These are phyloP conservation scores for Gadus macrocephalus DNA, from an alignment of 2,113 vertebrate genomes.

Conservation along the genomic window DNA sequence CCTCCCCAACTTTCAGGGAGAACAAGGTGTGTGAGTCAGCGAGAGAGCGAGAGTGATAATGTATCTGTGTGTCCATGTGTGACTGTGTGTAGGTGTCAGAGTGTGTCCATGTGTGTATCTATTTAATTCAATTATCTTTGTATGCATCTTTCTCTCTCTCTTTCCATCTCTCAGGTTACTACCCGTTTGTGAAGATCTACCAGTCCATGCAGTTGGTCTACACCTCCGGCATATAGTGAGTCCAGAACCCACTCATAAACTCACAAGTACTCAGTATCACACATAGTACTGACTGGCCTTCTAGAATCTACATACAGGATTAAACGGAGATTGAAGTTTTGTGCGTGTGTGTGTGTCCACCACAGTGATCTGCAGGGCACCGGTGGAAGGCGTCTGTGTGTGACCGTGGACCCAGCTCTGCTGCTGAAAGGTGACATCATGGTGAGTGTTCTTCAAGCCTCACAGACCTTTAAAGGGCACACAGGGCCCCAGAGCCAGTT, in stretches of 20 bases:
- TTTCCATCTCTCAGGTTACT: conserved; percentile 71
- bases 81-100: too few relatives aligned
- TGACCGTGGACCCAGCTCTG: conserved; percentile 85
- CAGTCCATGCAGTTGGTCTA: conserved; percentile 93
- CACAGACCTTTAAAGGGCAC: too few relatives aligned
- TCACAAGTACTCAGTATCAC: too few relatives aligned
- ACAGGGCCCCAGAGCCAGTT: too few relatives aligned
- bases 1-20: conserved; percentile 81
- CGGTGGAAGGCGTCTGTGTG: conserved; percentile 75
- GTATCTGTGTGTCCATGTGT: too few relatives aligned
- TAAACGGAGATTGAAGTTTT: too few relatives aligned
- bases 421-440: conserved; percentile 91
- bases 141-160: conserved; percentile 17
- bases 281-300: too few relatives aligned
- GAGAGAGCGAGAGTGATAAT: background rate
- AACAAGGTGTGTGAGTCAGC: conserved; percentile 69
- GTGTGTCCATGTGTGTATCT: background rate
- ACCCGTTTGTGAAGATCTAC: conserved; percentile 91
- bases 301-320: too few relatives aligned
- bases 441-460: conserved; percentile 64
- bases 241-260: conserved; percentile 12
- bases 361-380: conserved; percentile 73
- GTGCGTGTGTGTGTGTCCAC: conserved; percentile 24
- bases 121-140: conserved; percentile 8
- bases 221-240: conserved; percentile 93